phyloP scores from a whole-genome alignment of 2,113 vertebrate genomes.

The Sardina pilchardus region DNA sequence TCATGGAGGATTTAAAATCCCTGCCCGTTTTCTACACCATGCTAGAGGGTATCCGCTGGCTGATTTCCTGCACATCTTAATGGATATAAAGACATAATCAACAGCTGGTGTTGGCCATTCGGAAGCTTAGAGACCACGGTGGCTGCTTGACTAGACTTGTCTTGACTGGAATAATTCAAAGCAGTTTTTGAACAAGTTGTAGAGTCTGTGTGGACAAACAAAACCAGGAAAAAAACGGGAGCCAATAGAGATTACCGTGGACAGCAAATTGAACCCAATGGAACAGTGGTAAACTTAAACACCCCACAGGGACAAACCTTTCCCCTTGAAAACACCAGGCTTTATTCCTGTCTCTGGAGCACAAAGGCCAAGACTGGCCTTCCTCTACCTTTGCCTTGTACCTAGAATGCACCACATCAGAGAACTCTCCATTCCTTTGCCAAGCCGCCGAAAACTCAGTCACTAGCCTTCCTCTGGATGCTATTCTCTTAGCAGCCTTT shows the following conservation, averaged over 20 bases:
- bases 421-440: constrained; percentile 58
- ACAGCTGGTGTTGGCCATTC: background rate
- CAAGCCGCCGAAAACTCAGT: constrained; percentile 57
- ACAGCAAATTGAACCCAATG: background rate
- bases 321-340: constrained; percentile 20
- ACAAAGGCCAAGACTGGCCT: constrained; percentile 34
- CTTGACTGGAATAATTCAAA: background rate
- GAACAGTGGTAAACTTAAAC: constrained; percentile 37
- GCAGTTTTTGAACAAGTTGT: background rate
- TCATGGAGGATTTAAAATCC: background rate
- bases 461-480: constrained; percentile 65
- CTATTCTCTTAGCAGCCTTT: constrained; percentile 69
- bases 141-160: background rate
- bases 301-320: constrained; percentile 28
- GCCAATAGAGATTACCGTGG: constrained; percentile 11
- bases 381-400: constrained; percentile 49
- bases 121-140: background rate
- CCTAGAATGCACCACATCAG: constrained; percentile 53
- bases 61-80: background rate
- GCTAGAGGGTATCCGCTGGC: background rate
- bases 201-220: constrained; percentile 19
- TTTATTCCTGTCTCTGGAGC: constrained; percentile 32
- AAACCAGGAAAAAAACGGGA: background rate
- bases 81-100: background rate
- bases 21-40: background rate